phyloP scores from a whole-genome alignment of 2,113 vertebrate genomes.

The Melanotaenia duboulayi region DNA sequence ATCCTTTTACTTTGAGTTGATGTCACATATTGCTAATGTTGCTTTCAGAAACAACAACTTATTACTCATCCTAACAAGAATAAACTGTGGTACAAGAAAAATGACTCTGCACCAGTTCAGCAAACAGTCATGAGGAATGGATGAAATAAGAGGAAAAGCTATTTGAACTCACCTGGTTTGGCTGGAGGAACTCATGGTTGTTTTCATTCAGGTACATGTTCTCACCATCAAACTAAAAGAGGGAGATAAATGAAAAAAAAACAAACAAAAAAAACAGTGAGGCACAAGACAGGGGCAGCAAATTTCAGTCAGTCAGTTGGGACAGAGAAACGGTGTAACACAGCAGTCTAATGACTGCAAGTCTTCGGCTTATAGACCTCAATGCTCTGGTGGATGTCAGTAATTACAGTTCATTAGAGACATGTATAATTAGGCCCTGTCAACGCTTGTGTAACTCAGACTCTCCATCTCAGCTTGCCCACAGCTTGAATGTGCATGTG shows the following conservation, averaged over 20 bases:
- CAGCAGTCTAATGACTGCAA: conserved; percentile 74
- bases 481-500: conserved; percentile 44
- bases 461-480: conserved; percentile 60
- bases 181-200: conserved; percentile 94
- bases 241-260: conserved; percentile 36
- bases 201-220: conserved; percentile 99
- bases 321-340: conserved; percentile 53
- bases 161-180: conserved; percentile 89
- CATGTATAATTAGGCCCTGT: conserved; percentile 80
- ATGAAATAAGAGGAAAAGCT: conserved; percentile 28
- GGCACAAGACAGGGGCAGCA: conserved; percentile 38
- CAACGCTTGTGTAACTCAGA: conserved; percentile 75
- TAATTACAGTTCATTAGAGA: conserved; percentile 84
- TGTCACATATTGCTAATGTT: conserved; percentile 12
- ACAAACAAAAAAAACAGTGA: conserved; percentile 50
- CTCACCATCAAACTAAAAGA: conserved; percentile 96
- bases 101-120: background rate
- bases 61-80: conserved; percentile 19
- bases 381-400: conserved; percentile 76
- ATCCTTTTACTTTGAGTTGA: conserved; percentile 25
- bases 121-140: conserved; percentile 6
- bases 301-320: conserved; percentile 50
- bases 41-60: conserved; percentile 38
- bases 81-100: conserved; percentile 22
- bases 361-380: conserved; percentile 73